Percentiles rank a stretch among this genome's conserved stretches.
phyloP scores from a whole-genome alignment of 2,888 invertebrate species.

The Rhamphomyia laevipes region DNA sequence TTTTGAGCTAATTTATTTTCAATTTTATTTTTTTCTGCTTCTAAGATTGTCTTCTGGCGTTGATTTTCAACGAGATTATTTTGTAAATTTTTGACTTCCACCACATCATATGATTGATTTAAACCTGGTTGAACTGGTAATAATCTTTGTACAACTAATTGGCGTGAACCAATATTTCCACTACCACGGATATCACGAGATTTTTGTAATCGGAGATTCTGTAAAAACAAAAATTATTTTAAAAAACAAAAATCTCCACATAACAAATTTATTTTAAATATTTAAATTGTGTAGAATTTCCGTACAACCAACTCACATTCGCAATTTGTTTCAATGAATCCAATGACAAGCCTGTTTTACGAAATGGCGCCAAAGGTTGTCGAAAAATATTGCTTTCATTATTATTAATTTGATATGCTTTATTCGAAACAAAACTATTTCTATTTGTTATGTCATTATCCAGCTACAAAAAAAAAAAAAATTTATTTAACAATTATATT shows the following conservation, averaged over 20 bases:
- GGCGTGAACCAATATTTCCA: constrained; percentile 26
- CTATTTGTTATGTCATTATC: too few species aligned
- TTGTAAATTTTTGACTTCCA: constrained; percentile 23
- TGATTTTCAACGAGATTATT: constrained; percentile 15
- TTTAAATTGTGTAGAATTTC: too few species aligned
- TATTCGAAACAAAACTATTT: constrained; percentile 25
- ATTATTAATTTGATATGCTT: constrained; percentile 18
- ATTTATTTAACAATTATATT: neutral
- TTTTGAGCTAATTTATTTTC: too few species aligned
- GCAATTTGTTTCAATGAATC: constrained; percentile 27
- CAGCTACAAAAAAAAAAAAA: neutral
- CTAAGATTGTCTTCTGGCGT: too few species aligned
- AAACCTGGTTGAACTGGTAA: constrained; percentile 50
- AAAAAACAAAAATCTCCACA: too few species aligned
- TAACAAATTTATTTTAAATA: too few species aligned
- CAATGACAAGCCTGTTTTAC: constrained; percentile 25
- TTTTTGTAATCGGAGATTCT: constrained; percentile 30
- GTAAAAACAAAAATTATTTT: neutral
- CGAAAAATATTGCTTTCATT: constrained; percentile 22
- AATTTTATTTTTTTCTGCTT: too few species aligned
- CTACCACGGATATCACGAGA: neutral
- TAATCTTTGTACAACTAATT: constrained; percentile 64
- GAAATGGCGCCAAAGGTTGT: constrained; percentile 27
- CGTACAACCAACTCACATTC: too few species aligned
- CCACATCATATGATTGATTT: constrained; percentile 23